These are phyloP conservation scores for Bicyclus anynana DNA, from an alignment of 1,140 invertebrate species.

Conservation along the genomic window DNA sequence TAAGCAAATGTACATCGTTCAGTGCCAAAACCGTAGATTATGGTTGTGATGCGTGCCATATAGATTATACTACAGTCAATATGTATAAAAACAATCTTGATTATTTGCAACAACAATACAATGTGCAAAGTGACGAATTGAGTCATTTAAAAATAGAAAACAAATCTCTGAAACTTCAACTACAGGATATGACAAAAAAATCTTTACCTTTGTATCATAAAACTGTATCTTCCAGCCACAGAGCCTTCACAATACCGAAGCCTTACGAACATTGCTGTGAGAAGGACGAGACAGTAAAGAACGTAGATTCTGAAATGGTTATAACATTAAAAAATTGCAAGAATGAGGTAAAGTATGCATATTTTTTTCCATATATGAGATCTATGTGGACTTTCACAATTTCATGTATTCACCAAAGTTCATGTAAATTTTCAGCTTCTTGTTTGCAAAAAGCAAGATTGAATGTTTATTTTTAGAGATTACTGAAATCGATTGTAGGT, in stretches of 20 bases:
- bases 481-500: too few species aligned
- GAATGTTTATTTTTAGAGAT: too few species aligned
- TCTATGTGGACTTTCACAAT: too few species aligned
- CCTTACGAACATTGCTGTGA: constrained; percentile 34
- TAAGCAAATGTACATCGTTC: constrained; percentile 33
- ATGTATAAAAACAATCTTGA: constrained; percentile 36
- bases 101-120: constrained; percentile 35
- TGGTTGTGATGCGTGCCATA: constrained; percentile 27
- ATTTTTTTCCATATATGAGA: not conserved
- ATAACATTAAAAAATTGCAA: constrained; percentile 65
- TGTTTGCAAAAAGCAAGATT: too few species aligned
- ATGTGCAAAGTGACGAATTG: constrained; percentile 45
- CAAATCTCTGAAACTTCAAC: constrained; percentile 39
- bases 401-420: too few species aligned
- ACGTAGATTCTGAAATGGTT: constrained; percentile 61
- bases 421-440: too few species aligned
- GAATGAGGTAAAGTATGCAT: constrained; percentile 53
- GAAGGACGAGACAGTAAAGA: constrained; percentile 29
- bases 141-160: constrained; percentile 50
- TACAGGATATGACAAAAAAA: constrained; percentile 30
- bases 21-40: constrained; percentile 32
- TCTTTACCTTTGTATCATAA: constrained; percentile 4
- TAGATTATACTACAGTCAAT: constrained; percentile 27
- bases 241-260: constrained; percentile 21
- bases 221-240: constrained; percentile 11